Conservation (phyloP, 2,888 invertebrate genomes). For the Cordylochernes scorpioides region DNA sequence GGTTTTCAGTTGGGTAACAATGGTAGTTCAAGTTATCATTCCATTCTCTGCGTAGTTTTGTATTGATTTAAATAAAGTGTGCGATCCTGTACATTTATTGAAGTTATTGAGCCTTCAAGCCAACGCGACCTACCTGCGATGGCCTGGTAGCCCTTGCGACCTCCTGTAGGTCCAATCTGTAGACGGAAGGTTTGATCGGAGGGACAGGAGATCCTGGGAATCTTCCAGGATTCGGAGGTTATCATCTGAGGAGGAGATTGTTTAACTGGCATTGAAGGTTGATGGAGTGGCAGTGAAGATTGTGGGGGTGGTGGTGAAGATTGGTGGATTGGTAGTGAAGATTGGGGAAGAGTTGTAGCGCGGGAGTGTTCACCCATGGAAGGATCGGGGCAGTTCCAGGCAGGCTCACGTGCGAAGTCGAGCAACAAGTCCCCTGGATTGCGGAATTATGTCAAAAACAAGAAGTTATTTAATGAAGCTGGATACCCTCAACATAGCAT, state of each 20-base stretch:
- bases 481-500: no score
- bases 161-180: constrained; percentile 76
- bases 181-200: constrained; percentile 73
- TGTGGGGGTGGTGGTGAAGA: constrained; percentile 14
- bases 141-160: constrained; percentile 60
- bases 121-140: constrained; percentile 27
- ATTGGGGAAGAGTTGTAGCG: constrained; percentile 25
- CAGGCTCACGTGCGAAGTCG: constrained; percentile 59
- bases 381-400: constrained; percentile 76
- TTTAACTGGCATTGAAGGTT: constrained; percentile 2
- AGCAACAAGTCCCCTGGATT: constrained; percentile 29
- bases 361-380: constrained; percentile 36
- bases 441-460: neutral
- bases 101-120: no score
- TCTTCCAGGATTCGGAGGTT: constrained; percentile 34
- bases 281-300: neutral
- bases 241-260: constrained; percentile 13
- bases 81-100: no score
- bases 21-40: no score
- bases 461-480: no score
- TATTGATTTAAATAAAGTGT: no score
- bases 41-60: no score
- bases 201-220: constrained; percentile 67
- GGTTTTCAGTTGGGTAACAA: no score
- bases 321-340: neutral